A percentile compares a stretch with the other conserved stretches of the same genome.
Conservation (phyloP, 2,888 invertebrate species). For the Cantharis flavilabris region DNA sequence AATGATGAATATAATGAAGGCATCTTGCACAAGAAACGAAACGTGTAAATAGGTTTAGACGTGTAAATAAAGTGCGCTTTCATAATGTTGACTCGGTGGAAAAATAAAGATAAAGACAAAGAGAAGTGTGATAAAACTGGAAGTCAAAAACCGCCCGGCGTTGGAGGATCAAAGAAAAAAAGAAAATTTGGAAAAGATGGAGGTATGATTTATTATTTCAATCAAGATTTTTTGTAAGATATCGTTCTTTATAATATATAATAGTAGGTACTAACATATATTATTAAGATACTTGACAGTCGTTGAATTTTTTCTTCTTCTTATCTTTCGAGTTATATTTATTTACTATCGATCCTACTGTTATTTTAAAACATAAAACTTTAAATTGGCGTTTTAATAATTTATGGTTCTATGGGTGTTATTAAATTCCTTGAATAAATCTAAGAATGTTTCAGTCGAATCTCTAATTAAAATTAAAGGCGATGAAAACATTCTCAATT, state of each 20-base stretch:
- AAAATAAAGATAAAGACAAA: constrained; percentile 83
- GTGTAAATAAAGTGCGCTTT: constrained; percentile 16
- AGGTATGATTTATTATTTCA: constrained; percentile 59
- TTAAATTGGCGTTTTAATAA: background rate
- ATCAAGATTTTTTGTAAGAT: background rate
- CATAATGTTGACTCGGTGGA: constrained; percentile 80
- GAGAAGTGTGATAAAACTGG: constrained; percentile 60
- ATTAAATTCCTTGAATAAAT: background rate
- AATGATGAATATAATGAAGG: background rate
- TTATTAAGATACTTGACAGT: background rate
- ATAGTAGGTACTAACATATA: background rate
- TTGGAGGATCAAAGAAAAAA: constrained; percentile 75
- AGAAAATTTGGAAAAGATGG: constrained; percentile 81
- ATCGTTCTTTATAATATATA: background rate
- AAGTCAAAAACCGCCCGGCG: constrained; percentile 53
- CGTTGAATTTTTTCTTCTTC: background rate
- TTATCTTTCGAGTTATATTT: background rate
- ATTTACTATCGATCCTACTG: background rate
- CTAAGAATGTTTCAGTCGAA: background rate
- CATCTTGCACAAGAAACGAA: background rate
- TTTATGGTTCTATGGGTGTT: background rate
- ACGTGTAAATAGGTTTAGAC: background rate
- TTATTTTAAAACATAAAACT: background rate
- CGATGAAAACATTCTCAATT: background rate
- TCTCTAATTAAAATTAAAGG: background rate